Evolutionary conservation across 2,113 vertebrate genomes (phyloP), one percentile per base, ranked within the genome.

Genomic region (human (Homo sapiens)): DNA sequence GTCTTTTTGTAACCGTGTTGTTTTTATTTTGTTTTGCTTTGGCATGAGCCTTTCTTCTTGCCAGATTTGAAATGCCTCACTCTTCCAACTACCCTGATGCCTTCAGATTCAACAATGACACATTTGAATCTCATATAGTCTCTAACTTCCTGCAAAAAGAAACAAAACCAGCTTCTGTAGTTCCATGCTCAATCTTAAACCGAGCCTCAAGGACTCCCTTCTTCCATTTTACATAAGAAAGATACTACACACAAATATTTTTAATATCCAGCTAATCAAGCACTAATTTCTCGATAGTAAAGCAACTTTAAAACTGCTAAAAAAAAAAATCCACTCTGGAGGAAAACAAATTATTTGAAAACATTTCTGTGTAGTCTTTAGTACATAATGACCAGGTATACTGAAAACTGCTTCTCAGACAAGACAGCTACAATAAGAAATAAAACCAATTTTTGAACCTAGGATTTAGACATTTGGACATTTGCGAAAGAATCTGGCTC

Each of bases 291-390:
- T 83, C 59, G 38, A 78, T 0, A 85, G 45, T 12, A 87, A 89
- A 80, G 23, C 38, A 48, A 87, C 57, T 91, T 85, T 76, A 66
- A 96, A 85, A 82, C 52, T 78, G 78, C 73, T 73, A 55, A 93
- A 92, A 70, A 92, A 70, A 64, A 94, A 92, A 57, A 48, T 68
- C 70, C 32, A 84, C 55, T 88, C 32, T 64, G 50, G 11, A 70
- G 23, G 48, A 76, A 84, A 94, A 64, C 14, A 50, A 89, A 81
- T 93, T 57, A 85, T 32, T 84, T 70, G 32, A 76, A 91, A 91
- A 61, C 8, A 78, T 27, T 20, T 52, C 35, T 64, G 35, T 43
- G 5, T 20, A 50, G 17, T 40, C 66, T 43, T 82, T 90, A 70
- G 22, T 11, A 50, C 6, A 13, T 25, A 59, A 86, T 72, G 72